phyloP scores from a whole-genome alignment of 2,113 vertebrate species.

The Microtus pennsylvanicus region DNA sequence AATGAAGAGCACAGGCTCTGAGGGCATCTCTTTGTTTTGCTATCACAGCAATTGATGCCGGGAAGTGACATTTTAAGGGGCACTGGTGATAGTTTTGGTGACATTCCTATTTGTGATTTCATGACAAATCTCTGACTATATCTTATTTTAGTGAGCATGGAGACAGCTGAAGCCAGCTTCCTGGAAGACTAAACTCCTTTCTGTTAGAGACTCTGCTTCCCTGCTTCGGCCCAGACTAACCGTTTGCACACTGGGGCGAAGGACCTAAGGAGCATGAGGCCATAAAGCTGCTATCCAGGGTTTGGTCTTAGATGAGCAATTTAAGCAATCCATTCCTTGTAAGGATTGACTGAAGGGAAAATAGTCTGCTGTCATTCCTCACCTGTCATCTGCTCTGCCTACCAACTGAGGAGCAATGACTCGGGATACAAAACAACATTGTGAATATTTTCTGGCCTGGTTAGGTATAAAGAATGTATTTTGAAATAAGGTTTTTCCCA shows the following conservation, averaged over 20 bases:
- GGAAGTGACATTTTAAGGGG: slow-evolving; percentile 86
- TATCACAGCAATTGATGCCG: slow-evolving; percentile 83
- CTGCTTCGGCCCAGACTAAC: not conserved
- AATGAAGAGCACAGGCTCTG: not conserved
- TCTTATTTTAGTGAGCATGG: slow-evolving; percentile 67
- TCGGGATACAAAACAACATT: not conserved
- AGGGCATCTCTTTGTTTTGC: slow-evolving; percentile 68
- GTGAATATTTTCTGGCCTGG: not conserved
- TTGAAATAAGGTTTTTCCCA: not conserved
- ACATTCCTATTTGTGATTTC: slow-evolving; percentile 67
- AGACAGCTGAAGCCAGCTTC: slow-evolving; percentile 48
- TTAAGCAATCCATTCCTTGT: not conserved
- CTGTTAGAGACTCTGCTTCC: not conserved
- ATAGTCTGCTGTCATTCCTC: not conserved
- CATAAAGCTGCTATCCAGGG: not conserved
- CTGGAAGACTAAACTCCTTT: not conserved
- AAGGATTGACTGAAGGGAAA: not conserved
- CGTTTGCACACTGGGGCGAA: not conserved
- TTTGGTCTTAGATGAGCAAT: not conserved
- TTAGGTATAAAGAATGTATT: not conserved
- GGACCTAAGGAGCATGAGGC: accelerated
- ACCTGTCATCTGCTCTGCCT: not conserved
- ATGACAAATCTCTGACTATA: slow-evolving; percentile 83
- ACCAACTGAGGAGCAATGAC: not conserved
- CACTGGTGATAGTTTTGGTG: slow-evolving; percentile 81